These are phyloP conservation scores for Catocala sponsa DNA, from an alignment of 2,888 invertebrate genomes.

Conservation along the genomic window DNA sequence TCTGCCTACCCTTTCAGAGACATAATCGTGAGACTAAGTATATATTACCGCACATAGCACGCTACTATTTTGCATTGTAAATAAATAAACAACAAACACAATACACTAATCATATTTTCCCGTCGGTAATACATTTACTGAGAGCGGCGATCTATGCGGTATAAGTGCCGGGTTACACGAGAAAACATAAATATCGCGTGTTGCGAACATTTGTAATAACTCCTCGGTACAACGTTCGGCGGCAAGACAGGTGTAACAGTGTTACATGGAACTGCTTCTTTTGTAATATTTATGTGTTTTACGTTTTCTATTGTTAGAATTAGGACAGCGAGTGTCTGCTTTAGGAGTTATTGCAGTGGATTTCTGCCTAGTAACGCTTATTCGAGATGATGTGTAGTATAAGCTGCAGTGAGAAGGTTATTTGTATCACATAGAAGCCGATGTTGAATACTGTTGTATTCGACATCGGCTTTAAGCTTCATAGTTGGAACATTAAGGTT, in stretches of 20 bases:
- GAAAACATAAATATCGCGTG: conserved; percentile 22
- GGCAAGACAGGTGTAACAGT: neutral
- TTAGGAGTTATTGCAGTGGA: too few relatives aligned
- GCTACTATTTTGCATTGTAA: conserved; percentile 38
- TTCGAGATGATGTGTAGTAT: too few relatives aligned
- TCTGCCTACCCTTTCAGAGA: too few relatives aligned
- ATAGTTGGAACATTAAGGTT: too few relatives aligned
- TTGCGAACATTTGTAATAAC: neutral
- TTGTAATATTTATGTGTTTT: neutral
- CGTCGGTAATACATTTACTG: conserved; percentile 54
- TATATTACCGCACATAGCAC: neutral
- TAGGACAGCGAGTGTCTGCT: neutral
- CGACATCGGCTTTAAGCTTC: too few relatives aligned
- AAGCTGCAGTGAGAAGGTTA: too few relatives aligned
- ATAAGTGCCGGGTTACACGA: conserved; percentile 27
- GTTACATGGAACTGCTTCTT: neutral
- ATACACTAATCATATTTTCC: conserved; percentile 64
- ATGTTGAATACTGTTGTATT: too few relatives aligned
- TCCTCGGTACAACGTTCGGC: neutral
- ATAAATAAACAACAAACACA: conserved; percentile 60
- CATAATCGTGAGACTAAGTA: too few relatives aligned
- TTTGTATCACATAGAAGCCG: too few relatives aligned
- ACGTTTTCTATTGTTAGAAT: neutral
- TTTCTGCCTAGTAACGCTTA: too few relatives aligned
- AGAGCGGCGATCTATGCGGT: conserved; percentile 34